Percentiles rank a stretch among this genome's conserved stretches.
Conservation (phyloP, 2,113 vertebrate species). For the Spea multiplicata region DNA sequence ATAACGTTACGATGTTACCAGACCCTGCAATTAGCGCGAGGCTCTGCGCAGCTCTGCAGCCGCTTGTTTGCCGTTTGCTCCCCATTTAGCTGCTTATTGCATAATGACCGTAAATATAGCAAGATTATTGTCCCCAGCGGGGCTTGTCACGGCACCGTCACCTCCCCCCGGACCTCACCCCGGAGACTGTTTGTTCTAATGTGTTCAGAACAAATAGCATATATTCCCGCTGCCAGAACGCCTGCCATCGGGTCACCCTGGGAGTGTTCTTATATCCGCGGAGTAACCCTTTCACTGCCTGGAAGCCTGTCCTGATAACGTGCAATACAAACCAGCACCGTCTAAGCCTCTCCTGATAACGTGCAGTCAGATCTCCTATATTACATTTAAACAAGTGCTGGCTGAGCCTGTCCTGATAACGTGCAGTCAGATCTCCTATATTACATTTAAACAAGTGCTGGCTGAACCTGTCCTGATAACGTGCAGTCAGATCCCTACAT, state of each 20-base stretch:
- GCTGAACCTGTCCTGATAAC: neutral
- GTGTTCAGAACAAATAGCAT: conserved; percentile 44
- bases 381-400: neutral
- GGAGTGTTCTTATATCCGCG: conserved; percentile 8
- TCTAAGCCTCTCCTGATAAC: conserved; percentile 3
- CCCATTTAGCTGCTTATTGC: conserved; percentile 44
- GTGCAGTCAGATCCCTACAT: neutral
- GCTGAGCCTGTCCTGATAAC: neutral
- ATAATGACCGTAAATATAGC: conserved; percentile 48
- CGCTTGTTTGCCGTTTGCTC: conserved; percentile 34
- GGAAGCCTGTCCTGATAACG: neutral
- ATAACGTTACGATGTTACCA: too few species aligned
- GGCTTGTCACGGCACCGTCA: conserved; percentile 4
- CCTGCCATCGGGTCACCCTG: conserved; percentile 14
- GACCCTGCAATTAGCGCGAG: too few species aligned
- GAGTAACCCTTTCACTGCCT: conserved; percentile 7
- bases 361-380: neutral
- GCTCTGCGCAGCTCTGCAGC: neutral
- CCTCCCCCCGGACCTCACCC: conserved; percentile 40
- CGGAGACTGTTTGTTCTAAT: conserved; percentile 40
- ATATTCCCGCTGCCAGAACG: conserved; percentile 13
- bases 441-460: neutral
- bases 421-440: neutral
- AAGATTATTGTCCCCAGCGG: conserved; percentile 28
- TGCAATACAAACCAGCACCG: neutral